Conservation (phyloP, 2,888 invertebrate genomes). For the Coremacera marginata region DNA sequence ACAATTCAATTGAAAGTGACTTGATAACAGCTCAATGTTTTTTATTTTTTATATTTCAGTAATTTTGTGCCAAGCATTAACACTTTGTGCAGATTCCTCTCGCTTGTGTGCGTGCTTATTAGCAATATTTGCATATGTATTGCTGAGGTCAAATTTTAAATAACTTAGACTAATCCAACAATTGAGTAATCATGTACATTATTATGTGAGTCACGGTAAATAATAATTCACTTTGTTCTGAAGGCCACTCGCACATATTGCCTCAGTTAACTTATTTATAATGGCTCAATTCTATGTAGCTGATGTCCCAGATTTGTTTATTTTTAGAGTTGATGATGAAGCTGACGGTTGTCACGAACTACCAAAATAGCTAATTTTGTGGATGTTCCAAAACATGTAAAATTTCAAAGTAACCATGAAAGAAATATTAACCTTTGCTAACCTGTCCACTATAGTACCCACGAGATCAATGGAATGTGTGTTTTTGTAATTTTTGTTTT, state of each 20-base stretch:
- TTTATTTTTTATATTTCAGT: not conserved
- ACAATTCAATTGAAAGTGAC: constrained; percentile 17
- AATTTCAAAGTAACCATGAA: too few species aligned
- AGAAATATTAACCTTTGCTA: too few species aligned
- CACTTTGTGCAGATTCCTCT: not conserved
- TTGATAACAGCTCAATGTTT: not conserved
- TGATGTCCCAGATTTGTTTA: not conserved
- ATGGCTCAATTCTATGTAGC: not conserved
- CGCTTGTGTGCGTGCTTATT: not conserved
- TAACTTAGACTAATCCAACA: not conserved
- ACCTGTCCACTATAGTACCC: too few species aligned
- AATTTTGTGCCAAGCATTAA: not conserved
- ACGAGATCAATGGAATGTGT: too few species aligned
- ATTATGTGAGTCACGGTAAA: not conserved
- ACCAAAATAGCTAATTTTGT: too few species aligned
- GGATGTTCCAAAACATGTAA: too few species aligned
- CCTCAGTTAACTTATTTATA: not conserved
- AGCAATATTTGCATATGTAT: not conserved
- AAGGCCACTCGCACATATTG: not conserved
- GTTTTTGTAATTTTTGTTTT: too few species aligned
- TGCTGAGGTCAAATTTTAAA: not conserved
- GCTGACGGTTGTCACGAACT: too few species aligned
- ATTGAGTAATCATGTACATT: not conserved
- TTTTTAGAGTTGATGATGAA: too few species aligned
- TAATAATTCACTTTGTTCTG: not conserved